A percentile compares a stretch with the other conserved stretches of the same genome.
These are phyloP conservation scores for Ephestia elutella DNA, from an alignment of 1,140 invertebrate species.

Conservation along the genomic window DNA sequence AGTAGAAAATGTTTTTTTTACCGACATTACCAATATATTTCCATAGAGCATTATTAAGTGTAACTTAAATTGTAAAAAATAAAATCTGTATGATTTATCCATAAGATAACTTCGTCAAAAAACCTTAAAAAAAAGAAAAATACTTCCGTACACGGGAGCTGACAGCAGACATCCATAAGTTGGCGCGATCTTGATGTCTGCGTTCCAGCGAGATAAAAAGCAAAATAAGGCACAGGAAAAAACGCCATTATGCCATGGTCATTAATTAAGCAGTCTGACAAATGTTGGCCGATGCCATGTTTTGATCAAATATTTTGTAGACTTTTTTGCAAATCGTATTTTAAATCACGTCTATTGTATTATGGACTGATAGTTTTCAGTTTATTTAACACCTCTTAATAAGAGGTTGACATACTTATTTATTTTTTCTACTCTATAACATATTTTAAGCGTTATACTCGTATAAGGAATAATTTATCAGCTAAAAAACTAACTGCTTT, in stretches of 20 bases:
- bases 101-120: too few relatives aligned
- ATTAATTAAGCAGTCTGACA: constrained; percentile 53
- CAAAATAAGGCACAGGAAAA: constrained; percentile 34
- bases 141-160: constrained; percentile 41
- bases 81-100: too few relatives aligned
- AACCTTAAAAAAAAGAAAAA: constrained; percentile 13
- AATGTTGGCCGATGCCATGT: constrained; percentile 7
- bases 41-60: too few relatives aligned
- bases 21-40: constrained; percentile 10
- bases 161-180: constrained; percentile 57
- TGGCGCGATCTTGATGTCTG: constrained; percentile 58
- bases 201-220: constrained; percentile 22
- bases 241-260: constrained; percentile 50
- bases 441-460: too few relatives aligned
- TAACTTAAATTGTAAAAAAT: too few relatives aligned
- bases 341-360: too few relatives aligned
- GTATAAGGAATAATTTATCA: too few relatives aligned
- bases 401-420: too few relatives aligned
- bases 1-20: neutral
- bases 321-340: constrained; percentile 7
- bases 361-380: too few relatives aligned
- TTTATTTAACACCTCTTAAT: too few relatives aligned
- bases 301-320: neutral
- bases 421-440: too few relatives aligned
- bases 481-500: too few relatives aligned